Base-by-base conservation (phyloP, 2,797 vertebrate species). In the Malacoraja senta region DNA sequence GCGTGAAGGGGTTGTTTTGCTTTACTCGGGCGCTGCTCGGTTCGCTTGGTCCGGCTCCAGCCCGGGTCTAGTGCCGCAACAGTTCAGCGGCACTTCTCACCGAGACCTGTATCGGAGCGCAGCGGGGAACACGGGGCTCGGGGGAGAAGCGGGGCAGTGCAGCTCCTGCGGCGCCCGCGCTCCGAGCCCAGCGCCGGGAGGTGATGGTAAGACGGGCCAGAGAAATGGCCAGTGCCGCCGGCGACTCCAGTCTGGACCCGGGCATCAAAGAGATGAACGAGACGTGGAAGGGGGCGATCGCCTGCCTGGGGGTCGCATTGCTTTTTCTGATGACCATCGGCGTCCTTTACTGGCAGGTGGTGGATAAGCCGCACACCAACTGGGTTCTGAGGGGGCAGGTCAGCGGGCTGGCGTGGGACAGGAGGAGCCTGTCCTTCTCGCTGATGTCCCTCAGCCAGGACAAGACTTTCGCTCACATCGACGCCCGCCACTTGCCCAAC, bases 251-350 rank as follows among this genome's bases (percentile, higher is more conserved):
- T 94, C 97, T 97, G 97, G 97, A 97, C 95, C 94, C 97, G 90
- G 95, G 97, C 78, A 94, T 97, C 94, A 97, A 98, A 95, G 98
- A 99, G 96, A 98, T 98, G 97, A 98, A 98, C 94, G 98, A 98
- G 94, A 98, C 98, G 38, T 98, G 98, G 98, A 98, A 98, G 94
- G 98, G 98, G 15, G 97, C 97, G 1, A 94, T 98, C 17, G 98
- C 97, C 93, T 98, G 98, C 94, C 96, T 99, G 72, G 98, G 98
- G 19, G 98, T 98, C 81, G 97, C 97, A 26, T 94, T 98, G 93
- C 98, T 99, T 96, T 98, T 98, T 83, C 96, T 98, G 81, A 98
- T 99, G 98, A 98, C 98, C 93, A 98, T 98, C 92, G 98, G 98
- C 94, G 98, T 98, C 95, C 98, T 99, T 94, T 98, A 98, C 93